Base-by-base conservation (phyloP, 2,113 vertebrate genomes). In the Brachypteracias leptosomus region DNA sequence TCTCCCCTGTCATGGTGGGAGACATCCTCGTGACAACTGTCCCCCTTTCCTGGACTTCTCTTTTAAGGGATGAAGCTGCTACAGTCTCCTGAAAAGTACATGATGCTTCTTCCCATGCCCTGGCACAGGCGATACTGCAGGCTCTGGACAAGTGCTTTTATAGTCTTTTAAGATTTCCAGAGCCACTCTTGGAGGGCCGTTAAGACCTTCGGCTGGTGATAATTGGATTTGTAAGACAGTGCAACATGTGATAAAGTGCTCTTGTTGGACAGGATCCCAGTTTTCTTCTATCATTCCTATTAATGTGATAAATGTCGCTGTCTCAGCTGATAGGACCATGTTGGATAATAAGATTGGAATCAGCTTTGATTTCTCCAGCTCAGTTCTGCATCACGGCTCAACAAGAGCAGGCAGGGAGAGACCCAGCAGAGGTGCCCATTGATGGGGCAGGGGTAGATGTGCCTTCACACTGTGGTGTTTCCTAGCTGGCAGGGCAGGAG, bases 261-360 rank as follows among this genome's bases (percentile, higher is more conserved):
- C 94, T 92, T 96, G 96, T 95, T 98, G 98, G 98, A 98, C 94
- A 86, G 94, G 93, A 94, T 98, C 98, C 98, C 97, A 97, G 97
- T 96, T 97, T 98, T 97, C 97, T 96, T 97, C 98, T 96, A 95
- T 96, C 98, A 97, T 98, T 98, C 90, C 97, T 98, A 98, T 98
- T 98, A 98, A 98, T 97, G 97, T 98, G 98, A 98, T 98, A 98
- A 98, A 98, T 98, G 98, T 97, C 84, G 85, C 97, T 98, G 98
- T 97, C 98, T 97, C 96, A 91, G 97, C 96, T 97, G 97, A 98
- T 98, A 97, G 97, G 97, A 46, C 97, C 90, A 76, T 96, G 96
- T 97, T 98, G 97, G 97, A 96, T 98, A 98, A 98, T 98, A 96
- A 98, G 97, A 98, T 97, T 97, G 96, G 97, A 97, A 97, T 97